Conservation (phyloP, 1,140 invertebrate species). For the Chymomyza costata region DNA sequence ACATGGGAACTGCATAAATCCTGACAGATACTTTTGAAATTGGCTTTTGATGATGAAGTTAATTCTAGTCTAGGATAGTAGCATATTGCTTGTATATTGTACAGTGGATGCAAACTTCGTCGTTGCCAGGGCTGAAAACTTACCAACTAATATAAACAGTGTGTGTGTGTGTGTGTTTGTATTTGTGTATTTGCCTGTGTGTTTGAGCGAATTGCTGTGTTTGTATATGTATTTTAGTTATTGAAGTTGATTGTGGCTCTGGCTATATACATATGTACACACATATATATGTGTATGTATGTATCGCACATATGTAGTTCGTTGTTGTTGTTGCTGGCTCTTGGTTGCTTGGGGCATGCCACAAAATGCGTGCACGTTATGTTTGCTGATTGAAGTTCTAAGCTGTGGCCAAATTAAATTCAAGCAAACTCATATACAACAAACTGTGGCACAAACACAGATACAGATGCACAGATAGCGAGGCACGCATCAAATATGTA, state of each 20-base stretch:
- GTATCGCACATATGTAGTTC: too few relatives aligned
- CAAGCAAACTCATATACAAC: too few relatives aligned
- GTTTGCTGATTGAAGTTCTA: constrained; percentile 56
- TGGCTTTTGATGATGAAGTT: too few relatives aligned
- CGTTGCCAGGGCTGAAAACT: too few relatives aligned
- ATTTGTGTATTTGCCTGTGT: constrained; percentile 1
- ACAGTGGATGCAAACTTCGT: too few relatives aligned
- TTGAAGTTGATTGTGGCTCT: constrained; percentile 54
- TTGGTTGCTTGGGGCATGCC: constrained; percentile 6
- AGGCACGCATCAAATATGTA: constrained; percentile 15
- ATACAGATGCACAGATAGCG: background rate
- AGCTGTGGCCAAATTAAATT: constrained; percentile 53
- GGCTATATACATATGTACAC: too few relatives aligned
- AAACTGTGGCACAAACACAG: constrained; percentile 7
- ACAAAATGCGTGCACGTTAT: constrained; percentile 52
- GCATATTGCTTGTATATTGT: too few relatives aligned
- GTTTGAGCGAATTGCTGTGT: too few relatives aligned
- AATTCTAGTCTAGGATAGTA: too few relatives aligned
- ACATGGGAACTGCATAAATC: too few relatives aligned
- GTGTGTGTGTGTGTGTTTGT: background rate
- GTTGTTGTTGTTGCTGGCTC: constrained; percentile 10
- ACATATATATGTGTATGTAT: too few relatives aligned
- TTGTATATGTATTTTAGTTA: constrained; percentile 50
- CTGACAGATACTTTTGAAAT: too few relatives aligned
- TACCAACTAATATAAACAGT: background rate